Evolutionary conservation across 2,797 vertebrate species (phyloP), one percentile per base, ranked within the genome.

Genomic region (Sebastes kiyomatsui): DNA sequence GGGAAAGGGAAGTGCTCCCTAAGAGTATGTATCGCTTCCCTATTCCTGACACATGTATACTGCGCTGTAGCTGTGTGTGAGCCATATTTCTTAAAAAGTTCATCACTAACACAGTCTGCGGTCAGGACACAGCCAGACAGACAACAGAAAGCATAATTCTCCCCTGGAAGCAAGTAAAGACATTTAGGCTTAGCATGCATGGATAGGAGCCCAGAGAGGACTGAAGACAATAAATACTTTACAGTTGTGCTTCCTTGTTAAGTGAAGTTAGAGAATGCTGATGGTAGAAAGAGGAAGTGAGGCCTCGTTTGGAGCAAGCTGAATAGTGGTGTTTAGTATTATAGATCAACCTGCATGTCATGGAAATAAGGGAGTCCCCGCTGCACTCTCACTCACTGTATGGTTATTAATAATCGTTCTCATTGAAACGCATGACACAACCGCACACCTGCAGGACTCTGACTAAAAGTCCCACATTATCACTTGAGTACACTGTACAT

Each of bases 1-100:
- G 46, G 81, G 94, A 96, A 89, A 88, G 72, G 79, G 96, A 96
- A 96, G 93, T 85, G 86, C 55, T 75, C 75, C 72, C 46, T 74
- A 16, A 72, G 18, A 81, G 14, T 2, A 2, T 76, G 82, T 89
- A 80, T 92, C 93, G 8, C 87, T 96, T 96, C 95, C 84, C 62
- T 86, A 86, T 96, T 95, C 80, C 88, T 70, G 16, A 86, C 28
- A 81, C 61, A 82, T 82, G 35, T 32, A 56, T 52, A 55, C 54
- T 69, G 59, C 1, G 1, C 30, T 73, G 14, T 27, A 23, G 55
- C 2, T 1, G 11, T 70, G 16, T 49, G 46, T 4, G 14, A 23
- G 5, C 12, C 5, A 9, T 35, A 30, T 62, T 56, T 56, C 62
- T 70, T 16, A 35, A 78, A 55, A 25, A 49, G 59, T 9, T 22